Base-by-base conservation (phyloP, 1,140 invertebrate species). In the Trachelipus rathkii region DNA sequence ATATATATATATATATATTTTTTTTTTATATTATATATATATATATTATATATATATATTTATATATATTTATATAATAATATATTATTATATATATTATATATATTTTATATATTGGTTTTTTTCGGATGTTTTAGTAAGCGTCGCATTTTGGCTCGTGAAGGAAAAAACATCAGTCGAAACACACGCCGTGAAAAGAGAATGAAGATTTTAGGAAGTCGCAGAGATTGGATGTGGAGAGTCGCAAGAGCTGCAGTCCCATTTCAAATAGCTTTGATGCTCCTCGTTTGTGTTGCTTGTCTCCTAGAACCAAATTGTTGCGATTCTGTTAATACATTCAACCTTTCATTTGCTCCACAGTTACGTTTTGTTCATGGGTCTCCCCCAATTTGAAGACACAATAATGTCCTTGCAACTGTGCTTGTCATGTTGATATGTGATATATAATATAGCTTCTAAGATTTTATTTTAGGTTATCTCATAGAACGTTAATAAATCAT, bases 341-440 rank as follows among this genome's bases (percentile, higher is more conserved):
- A 90, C 43, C 87, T 92, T 81, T 93, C 92, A 0, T 86, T 95
- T 23, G 91, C 91, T 5, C 93, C 93, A 2, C 93, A 95, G 82
- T 85, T 96, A 75, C 89, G 92, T 70, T 95, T 95, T 82, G 89
- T 94, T 9, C 89, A 90, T 68, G 93, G 94, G 78, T 93, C 93
- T 21, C 94, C 94, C 45, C 93, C 94, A 0, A 89, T 93, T 74
- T 94, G 88, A 92, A 83, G 33, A 33, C 33, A 33, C 33, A 33
- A 33, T 33, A 33, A 33, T 3, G 33, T 33, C 33, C 33, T 33
- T 33, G 33, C 33, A 33, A 33, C 6, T 33, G 6, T 33, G 6
- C 33, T 33, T 33, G 33, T 33, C 33, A 33, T 33, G 33, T 33
- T 33, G 6, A 33, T 33, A 33, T 33, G 33, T 33, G 33, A 33